phyloP scores from a whole-genome alignment of 2,888 invertebrate species.

The Drosophila quinaria region DNA sequence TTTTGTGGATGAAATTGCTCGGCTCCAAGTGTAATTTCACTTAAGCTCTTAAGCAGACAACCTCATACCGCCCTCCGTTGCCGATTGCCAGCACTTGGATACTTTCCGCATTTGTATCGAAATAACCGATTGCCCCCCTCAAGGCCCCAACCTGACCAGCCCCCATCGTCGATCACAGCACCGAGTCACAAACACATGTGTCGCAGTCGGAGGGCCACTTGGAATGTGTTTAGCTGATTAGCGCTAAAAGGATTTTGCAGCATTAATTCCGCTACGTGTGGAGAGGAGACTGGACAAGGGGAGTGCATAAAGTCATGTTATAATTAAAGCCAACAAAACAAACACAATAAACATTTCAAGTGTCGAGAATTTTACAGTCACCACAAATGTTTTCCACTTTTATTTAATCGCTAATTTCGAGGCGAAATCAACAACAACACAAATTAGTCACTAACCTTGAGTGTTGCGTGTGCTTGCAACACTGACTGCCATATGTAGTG shows the following conservation, averaged over 20 bases:
- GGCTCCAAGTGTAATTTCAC: constrained; percentile 80
- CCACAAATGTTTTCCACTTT: background rate
- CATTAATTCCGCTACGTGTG: constrained; percentile 8
- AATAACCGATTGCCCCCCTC: constrained; percentile 37
- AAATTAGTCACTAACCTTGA: constrained; percentile 36
- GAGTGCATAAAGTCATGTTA: constrained; percentile 12
- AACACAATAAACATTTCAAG: constrained; percentile 45
- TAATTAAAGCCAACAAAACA: constrained; percentile 26
- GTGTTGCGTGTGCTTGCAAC: constrained; percentile 12
- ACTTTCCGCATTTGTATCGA: constrained; percentile 47
- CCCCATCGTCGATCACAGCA: background rate
- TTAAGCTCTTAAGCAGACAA: constrained; percentile 79
- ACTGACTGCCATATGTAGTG: constrained; percentile 5
- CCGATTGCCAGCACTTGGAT: constrained; percentile 21
- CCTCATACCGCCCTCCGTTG: background rate
- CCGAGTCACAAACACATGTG: constrained; percentile 30
- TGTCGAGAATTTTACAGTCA: constrained; percentile 35
- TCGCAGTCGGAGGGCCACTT: constrained; percentile 34
- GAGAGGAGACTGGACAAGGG: background rate
- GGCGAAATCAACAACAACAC: constrained; percentile 38
- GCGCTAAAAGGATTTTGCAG: constrained; percentile 74
- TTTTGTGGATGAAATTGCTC: constrained; percentile 74
- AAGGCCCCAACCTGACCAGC: background rate
- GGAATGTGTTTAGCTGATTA: constrained; percentile 70
- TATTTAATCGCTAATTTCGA: constrained; percentile 35